These are phyloP conservation scores for Drosophila neocordata DNA, from an alignment of 1,140 invertebrate genomes.

Conservation along the genomic window DNA sequence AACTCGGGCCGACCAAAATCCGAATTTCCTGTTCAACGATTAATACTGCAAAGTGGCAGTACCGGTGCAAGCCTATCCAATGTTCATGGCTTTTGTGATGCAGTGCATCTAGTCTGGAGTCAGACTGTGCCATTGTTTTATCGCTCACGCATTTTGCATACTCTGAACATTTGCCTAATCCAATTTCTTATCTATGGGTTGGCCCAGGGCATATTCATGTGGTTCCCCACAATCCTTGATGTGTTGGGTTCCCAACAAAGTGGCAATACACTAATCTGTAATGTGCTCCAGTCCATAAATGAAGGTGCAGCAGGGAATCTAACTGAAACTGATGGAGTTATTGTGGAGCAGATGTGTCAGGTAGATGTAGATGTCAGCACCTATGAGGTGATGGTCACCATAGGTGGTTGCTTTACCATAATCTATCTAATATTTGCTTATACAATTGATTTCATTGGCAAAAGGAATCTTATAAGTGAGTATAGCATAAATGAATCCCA, in stretches of 20 bases:
- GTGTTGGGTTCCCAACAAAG: constrained; percentile 40
- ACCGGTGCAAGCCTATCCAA: constrained; percentile 56
- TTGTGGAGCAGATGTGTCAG: constrained; percentile 22
- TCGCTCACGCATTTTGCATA: constrained; percentile 84
- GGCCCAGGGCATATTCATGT: constrained; percentile 83
- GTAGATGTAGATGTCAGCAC: constrained; percentile 37
- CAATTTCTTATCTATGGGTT: constrained; percentile 84
- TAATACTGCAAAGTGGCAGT: constrained; percentile 38
- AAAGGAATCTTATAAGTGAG: constrained; percentile 73
- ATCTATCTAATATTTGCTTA: constrained; percentile 75
- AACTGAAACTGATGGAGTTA: neutral
- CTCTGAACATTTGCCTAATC: constrained; percentile 84
- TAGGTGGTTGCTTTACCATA: constrained; percentile 61
- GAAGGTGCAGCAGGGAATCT: neutral
- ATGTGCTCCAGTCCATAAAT: constrained; percentile 38
- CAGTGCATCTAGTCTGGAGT: constrained; percentile 81
- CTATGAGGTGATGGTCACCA: constrained; percentile 68
- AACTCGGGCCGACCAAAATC: constrained; percentile 84
- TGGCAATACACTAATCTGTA: constrained; percentile 40
- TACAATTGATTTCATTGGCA: constrained; percentile 69
- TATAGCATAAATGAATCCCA: neutral
- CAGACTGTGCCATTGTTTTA: constrained; percentile 84
- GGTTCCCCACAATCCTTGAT: constrained; percentile 81
- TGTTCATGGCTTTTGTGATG: constrained; percentile 60
- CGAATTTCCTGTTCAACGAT: constrained; percentile 60